Conservation (phyloP, 2,113 vertebrate genomes). For the Sminthopsis crassicaudata region DNA sequence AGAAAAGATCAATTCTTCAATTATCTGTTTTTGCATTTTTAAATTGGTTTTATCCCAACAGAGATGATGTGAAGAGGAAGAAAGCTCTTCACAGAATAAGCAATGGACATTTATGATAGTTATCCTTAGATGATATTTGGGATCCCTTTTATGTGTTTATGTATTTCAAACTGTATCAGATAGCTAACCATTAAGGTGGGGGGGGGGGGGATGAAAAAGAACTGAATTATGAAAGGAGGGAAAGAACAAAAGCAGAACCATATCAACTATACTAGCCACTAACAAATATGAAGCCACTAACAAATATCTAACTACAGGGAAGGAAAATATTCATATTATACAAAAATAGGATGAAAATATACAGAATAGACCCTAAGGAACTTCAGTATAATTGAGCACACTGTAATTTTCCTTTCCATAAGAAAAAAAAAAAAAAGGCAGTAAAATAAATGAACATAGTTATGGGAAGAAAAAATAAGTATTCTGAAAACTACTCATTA, state of each 20-base stretch:
- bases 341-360: constrained; percentile 29
- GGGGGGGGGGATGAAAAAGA: constrained; percentile 2
- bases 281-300: constrained; percentile 27
- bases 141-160: not conserved
- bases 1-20: not conserved
- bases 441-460: constrained; percentile 33
- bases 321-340: constrained; percentile 13
- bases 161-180: not conserved
- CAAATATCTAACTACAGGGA: not conserved
- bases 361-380: not conserved
- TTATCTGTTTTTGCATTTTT: not conserved
- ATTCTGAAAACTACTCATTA: not conserved
- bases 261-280: constrained; percentile 35
- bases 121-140: not conserved
- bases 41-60: not conserved
- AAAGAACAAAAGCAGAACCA: constrained; percentile 17
- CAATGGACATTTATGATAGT: not conserved
- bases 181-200: not conserved
- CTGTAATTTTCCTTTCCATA: not conserved
- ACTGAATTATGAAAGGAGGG: constrained; percentile 23
- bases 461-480: not conserved
- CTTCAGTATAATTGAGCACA: constrained; percentile 3
- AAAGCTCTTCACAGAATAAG: not conserved
- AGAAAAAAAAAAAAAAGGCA: not conserved
- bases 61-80: not conserved